Evolutionary conservation across 2,797 vertebrate genomes (phyloP), one percentile per base, ranked within the genome.

Genomic region (Chaunax sp.): DNA sequence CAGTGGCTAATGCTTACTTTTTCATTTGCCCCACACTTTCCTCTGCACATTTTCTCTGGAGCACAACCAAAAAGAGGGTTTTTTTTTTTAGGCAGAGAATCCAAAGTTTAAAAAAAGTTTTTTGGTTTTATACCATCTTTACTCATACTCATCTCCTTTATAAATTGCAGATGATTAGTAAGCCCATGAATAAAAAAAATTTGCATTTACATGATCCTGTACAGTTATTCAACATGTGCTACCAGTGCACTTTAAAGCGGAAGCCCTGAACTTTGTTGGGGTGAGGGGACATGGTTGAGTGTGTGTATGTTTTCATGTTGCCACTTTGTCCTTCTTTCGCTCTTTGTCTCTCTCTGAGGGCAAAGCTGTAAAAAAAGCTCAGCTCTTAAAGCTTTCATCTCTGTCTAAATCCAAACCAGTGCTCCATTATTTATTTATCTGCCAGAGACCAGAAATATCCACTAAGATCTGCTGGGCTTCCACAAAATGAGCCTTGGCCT

Each of bases 341-440:
- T 53, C 51, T 51, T 23, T 30, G 46, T 64, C 56, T 60, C 41
- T 44, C 50, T 86, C 75, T 13, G 41, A 66, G 75, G 70, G 59
- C 82, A 78, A 28, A 62, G 77, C 81, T 75, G 77, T 81, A 69
- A 86, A 87, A n/a, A 37, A 88, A 86, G 71, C 81, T 78, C 45
- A 1, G 66, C 78, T 79, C 77, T 84, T 77, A 75, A 77, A 76
- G 82, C 83, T 81, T 85, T 83, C 78, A 82, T 86, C 77, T 70
- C 58, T 8, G 37, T 82, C 86, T 84, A 80, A 86, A 87, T 82
- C 79, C 75, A 83, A 83, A 80, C 77, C 81, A 81, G 63, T 81
- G 82, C 87, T 72, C 66, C 77, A 87, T 87, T 75, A 87, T 85
- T 89, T 89, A 90, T 92, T 89, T 87, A 87, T 86, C 73, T 80